Conservation (phyloP, 2,113 vertebrate genomes). For the Cynopterus brachyotis region DNA sequence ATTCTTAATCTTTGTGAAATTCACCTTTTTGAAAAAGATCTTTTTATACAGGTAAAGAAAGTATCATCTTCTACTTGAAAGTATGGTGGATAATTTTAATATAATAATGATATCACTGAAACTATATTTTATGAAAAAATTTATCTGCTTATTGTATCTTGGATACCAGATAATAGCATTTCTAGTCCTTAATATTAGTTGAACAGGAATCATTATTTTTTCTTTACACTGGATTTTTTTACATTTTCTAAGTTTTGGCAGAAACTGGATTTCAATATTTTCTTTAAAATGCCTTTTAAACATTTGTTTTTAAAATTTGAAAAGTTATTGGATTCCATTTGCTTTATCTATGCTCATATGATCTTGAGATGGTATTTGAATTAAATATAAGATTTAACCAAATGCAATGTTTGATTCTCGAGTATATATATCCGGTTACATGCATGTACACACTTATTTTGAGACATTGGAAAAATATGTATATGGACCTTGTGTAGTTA, state of each 20-base stretch:
- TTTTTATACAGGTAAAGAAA: background rate
- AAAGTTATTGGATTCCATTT: background rate
- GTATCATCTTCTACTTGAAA: background rate
- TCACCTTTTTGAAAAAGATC: background rate
- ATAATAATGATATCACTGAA: background rate
- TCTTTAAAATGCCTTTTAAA: background rate
- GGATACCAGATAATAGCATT: background rate
- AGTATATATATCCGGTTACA: background rate
- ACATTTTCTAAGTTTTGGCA: background rate
- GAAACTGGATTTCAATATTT: background rate
- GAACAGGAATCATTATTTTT: background rate
- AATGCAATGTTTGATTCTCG: background rate
- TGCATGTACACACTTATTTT: background rate
- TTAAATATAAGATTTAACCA: background rate
- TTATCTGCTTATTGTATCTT: background rate
- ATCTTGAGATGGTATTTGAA: background rate
- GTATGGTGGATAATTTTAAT: background rate
- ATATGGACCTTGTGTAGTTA: background rate
- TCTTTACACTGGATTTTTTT: background rate
- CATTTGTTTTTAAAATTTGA: background rate
- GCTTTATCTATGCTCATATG: background rate
- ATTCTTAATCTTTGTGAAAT: background rate
- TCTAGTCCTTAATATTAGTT: background rate
- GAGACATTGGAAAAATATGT: background rate
- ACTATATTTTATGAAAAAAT: background rate